Evolutionary conservation across 2,113 vertebrate genomes (phyloP).

Genomic region (Cebidichthys violaceus): DNA sequence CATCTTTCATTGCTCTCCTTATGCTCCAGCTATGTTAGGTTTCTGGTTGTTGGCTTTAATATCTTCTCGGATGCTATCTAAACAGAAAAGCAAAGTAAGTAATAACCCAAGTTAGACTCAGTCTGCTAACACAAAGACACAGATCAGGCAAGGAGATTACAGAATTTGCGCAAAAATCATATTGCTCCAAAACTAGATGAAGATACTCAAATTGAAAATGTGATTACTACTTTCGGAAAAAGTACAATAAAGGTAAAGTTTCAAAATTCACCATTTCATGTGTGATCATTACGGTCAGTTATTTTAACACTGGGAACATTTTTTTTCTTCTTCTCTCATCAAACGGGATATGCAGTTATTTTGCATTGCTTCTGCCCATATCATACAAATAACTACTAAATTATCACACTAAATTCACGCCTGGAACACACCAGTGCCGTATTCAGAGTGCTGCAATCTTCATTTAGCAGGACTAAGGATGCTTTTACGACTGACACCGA

Average conservation of each 20-base stretch:
- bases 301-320: neutral
- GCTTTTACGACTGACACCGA: slow-evolving; percentile 23
- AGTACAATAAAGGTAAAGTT: neutral
- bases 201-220: slow-evolving; percentile 1
- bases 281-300: neutral
- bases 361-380: neutral
- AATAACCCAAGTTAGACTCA: slow-evolving; percentile 32
- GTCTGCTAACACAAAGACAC: slow-evolving; percentile 16
- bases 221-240: neutral
- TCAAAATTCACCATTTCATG: neutral
- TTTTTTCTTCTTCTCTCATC: neutral
- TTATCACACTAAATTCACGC: neutral
- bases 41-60: slow-evolving; percentile 61
- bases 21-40: slow-evolving; percentile 52
- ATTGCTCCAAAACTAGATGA: neutral
- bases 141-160: no score
- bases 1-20: slow-evolving; percentile 68
- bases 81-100: slow-evolving; percentile 50
- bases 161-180: neutral
- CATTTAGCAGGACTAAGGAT: slow-evolving; percentile 17
- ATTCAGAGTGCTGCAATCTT: slow-evolving; percentile 23
- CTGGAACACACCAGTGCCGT: neutral
- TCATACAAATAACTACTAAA: neutral
- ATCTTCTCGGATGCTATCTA: slow-evolving; percentile 38
- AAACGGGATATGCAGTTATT: neutral